phyloP scores from a whole-genome alignment of 2,113 vertebrate genomes.

The Sporophila hypoxantha region DNA sequence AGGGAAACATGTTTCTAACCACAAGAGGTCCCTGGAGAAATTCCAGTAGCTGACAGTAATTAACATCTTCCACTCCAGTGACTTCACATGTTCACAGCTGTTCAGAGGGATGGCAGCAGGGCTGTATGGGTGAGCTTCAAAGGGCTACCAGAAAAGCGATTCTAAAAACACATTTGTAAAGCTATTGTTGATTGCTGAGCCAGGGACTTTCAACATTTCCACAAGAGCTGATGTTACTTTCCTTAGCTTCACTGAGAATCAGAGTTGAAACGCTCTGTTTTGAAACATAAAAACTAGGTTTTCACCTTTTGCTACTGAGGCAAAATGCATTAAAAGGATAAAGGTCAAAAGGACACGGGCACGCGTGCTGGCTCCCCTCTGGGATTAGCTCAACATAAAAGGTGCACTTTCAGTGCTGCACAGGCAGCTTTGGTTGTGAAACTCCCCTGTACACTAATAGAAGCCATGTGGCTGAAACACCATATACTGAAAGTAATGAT shows the following conservation, averaged over 20 bases:
- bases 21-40: constrained; percentile 55
- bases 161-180: constrained; percentile 12
- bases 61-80: constrained; percentile 54
- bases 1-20: constrained; percentile 16
- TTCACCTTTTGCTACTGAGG: constrained; percentile 46
- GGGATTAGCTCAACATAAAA: constrained; percentile 61
- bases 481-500: neutral
- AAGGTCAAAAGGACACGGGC: constrained; percentile 39
- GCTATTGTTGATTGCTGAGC: constrained; percentile 10
- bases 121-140: constrained; percentile 14
- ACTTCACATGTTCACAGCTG: constrained; percentile 22
- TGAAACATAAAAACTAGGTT: constrained; percentile 35
- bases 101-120: neutral
- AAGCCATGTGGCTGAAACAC: constrained; percentile 40
- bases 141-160: neutral
- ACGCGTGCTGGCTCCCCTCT: constrained; percentile 26
- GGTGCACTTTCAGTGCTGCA: constrained; percentile 22
- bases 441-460: constrained; percentile 28
- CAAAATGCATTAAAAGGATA: constrained; percentile 49
- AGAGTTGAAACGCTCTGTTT: constrained; percentile 2
- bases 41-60: constrained; percentile 59
- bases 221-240: neutral
- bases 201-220: neutral
- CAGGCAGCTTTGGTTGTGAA: constrained; percentile 41
- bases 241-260: constrained; percentile 18